These are phyloP conservation scores for Callithrix jacchus DNA, from an alignment of 2,113 vertebrate genomes.

Conservation along the genomic window DNA sequence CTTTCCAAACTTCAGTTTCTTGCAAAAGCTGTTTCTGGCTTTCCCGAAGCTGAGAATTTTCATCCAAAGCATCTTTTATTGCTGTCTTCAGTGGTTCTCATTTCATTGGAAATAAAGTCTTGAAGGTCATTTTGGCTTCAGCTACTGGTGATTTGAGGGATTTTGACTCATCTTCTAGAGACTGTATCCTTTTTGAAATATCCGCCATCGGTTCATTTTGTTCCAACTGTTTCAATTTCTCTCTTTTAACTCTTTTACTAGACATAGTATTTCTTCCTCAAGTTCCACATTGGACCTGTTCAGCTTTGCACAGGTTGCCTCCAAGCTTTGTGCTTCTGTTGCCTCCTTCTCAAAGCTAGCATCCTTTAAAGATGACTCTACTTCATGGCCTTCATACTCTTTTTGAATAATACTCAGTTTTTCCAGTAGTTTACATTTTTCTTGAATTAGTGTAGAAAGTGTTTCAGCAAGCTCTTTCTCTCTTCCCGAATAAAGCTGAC, in stretches of 20 bases:
- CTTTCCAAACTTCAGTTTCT: slow-evolving; percentile 91
- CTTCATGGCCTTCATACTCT: slow-evolving; percentile 86
- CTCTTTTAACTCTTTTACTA: too few relatives aligned
- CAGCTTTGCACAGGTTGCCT: slow-evolving; percentile 84
- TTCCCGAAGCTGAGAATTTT: too few relatives aligned
- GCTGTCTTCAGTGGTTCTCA: too few relatives aligned
- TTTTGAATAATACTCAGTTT: slow-evolving; percentile 90
- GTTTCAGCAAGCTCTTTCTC: slow-evolving; percentile 89
- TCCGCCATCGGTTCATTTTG: too few relatives aligned
- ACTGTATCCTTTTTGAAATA: too few relatives aligned
- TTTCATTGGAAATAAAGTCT: too few relatives aligned
- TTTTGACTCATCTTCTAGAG: too few relatives aligned
- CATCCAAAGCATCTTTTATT: too few relatives aligned
- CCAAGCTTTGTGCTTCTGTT: slow-evolving; percentile 83
- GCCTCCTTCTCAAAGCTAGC: slow-evolving; percentile 81
- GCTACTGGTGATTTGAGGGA: too few relatives aligned
- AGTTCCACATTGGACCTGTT: neutral
- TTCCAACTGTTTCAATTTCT: too few relatives aligned
- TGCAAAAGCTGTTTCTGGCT: slow-evolving; percentile 34
- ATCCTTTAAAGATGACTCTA: slow-evolving; percentile 87
- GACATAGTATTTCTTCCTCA: neutral
- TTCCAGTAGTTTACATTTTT: slow-evolving; percentile 94
- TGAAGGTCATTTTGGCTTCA: too few relatives aligned
- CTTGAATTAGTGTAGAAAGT: slow-evolving; percentile 89
- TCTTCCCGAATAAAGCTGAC: slow-evolving; percentile 90